phyloP scores from a whole-genome alignment of 37 sponge, comb jelly and placozoan genomes.

The Lycopodina hypogea region DNA sequence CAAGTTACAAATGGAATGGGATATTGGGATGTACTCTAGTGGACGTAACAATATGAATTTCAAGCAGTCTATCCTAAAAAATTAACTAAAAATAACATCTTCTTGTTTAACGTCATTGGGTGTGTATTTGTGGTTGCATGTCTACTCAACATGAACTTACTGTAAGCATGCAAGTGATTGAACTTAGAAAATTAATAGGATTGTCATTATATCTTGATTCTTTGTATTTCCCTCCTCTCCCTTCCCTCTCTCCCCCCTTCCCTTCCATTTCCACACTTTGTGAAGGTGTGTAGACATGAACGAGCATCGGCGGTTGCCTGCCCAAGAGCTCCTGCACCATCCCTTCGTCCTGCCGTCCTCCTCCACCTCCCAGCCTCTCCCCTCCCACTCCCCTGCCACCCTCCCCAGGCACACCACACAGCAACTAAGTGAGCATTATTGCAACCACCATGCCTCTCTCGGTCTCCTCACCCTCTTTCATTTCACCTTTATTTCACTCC shows the following conservation, averaged over 20 bases:
- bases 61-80: too few species aligned
- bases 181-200: too few species aligned
- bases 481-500: too few species aligned
- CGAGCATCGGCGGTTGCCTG: constrained; percentile 48
- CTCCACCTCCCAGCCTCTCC: constrained; percentile 10
- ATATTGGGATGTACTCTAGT: too few species aligned
- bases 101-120: too few species aligned
- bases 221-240: neutral
- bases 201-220: too few species aligned
- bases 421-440: neutral
- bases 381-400: constrained; percentile 4
- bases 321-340: constrained; percentile 69
- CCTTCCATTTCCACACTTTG: neutral
- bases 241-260: neutral
- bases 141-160: too few species aligned
- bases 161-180: too few species aligned
- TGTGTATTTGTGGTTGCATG: too few species aligned
- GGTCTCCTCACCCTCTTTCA: neutral
- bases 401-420: constrained; percentile 7
- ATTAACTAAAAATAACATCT: too few species aligned
- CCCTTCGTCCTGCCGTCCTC: constrained; percentile 62
- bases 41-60: too few species aligned
- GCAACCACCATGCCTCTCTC: neutral
- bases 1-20: too few species aligned
- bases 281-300: constrained; percentile 44